These are phyloP conservation scores for Ambastaia sidthimunki DNA, from an alignment of 2,797 vertebrate genomes.

Conservation along the genomic window DNA sequence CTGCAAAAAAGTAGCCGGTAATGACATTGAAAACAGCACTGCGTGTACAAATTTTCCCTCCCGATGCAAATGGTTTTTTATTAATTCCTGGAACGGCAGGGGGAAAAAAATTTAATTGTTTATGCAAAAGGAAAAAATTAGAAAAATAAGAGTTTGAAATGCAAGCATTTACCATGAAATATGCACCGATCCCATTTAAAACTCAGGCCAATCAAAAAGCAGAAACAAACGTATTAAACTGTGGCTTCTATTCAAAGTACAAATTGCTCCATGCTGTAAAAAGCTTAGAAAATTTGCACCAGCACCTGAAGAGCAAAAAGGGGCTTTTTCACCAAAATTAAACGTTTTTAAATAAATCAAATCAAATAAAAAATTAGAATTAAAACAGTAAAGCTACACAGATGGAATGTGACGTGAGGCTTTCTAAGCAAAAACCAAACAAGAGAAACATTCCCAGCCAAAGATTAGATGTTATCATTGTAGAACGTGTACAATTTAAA, in stretches of 20 bases:
- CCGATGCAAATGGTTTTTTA: conserved; percentile 73
- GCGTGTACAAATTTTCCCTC: conserved; percentile 76
- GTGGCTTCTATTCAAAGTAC: conserved; percentile 38
- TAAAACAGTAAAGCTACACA: neutral
- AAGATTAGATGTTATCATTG: neutral
- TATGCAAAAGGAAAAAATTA: conserved; percentile 69
- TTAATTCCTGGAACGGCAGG: conserved; percentile 67
- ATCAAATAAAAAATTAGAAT: conserved; percentile 16
- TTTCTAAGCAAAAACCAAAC: neutral
- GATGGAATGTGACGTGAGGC: neutral
- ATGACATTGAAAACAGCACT: conserved; percentile 81
- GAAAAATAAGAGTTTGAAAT: conserved; percentile 44
- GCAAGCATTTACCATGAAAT: conserved; percentile 43
- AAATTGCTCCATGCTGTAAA: conserved; percentile 43
- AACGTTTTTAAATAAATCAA: conserved; percentile 29
- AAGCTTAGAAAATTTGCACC: conserved; percentile 30
- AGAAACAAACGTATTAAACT: conserved; percentile 42
- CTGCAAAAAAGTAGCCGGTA: conserved; percentile 77
- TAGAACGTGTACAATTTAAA: neutral
- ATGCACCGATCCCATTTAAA: conserved; percentile 45
- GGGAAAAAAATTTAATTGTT: conserved; percentile 71
- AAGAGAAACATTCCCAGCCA: neutral
- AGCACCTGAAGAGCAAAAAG: conserved; percentile 12
- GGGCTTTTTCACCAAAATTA: conserved; percentile 9
- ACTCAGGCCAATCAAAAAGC: conserved; percentile 42